Base-by-base conservation (phyloP, 2,797 vertebrate genomes). In the Leontopithecus rosalia region DNA sequence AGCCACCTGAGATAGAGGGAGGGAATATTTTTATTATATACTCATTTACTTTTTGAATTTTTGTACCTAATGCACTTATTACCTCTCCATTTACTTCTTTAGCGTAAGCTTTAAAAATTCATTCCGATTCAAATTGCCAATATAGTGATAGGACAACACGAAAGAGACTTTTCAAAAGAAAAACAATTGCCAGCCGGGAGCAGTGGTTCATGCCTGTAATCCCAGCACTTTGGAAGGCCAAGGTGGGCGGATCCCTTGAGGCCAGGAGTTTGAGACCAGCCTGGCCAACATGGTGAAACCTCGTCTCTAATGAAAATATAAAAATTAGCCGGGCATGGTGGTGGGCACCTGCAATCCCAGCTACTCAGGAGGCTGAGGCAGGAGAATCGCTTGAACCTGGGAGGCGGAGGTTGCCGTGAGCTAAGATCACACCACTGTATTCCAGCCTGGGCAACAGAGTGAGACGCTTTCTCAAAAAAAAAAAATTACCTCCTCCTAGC, bases 41-140 rank as follows among this genome's bases (percentile, higher is more conserved):
- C 28, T 82, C n/a, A 36, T 75, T 93, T 85, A 11, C 55, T 15
- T 89, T 91, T 83, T 83, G 85, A 64, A 82, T 94, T 96, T 93
- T 82, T 92, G 55, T 70, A 52, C 50, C 72, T 1, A 88, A 14
- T 64, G 7, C 28, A 19, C 92, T 92, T 92, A 79, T 90, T 90
- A 79, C 41, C 36, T 75, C n/a, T 46, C 82, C 55, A 97, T 41
- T 58, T 73, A 57, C 20, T 36, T 91, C 64, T 92, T 64, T 46
- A 50, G 52, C 5, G 10, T 61, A 50, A 83, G 58, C 43, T 90
- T 95, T 90, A 76, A 85, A 92, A 94, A 55, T 85, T 58, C 22
- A 72, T 83, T 72, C 67, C 33, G 50, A 24, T 80, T 36, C 81
- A 33, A 91, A 70, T 28, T 76, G 12, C 75, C 67, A 55, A 33